phyloP scores from a whole-genome alignment of 2,113 vertebrate genomes.

The Oenanthe oenanthe region DNA sequence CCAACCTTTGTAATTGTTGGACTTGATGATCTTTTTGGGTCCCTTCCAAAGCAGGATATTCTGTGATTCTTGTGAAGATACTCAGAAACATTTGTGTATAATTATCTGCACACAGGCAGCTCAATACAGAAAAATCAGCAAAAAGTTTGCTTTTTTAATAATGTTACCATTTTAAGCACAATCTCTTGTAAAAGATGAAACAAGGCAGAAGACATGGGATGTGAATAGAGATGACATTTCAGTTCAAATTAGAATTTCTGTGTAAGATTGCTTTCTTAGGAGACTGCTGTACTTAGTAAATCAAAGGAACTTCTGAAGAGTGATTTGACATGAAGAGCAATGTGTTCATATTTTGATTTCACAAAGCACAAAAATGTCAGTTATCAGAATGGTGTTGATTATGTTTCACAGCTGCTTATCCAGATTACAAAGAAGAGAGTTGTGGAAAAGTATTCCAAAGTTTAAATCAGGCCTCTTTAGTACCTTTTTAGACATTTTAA shows the following conservation, averaged over 20 bases:
- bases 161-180: not conserved
- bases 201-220: not conserved
- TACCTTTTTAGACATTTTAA: conserved; percentile 44
- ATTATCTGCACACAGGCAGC: not conserved
- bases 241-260: not conserved
- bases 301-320: conserved; percentile 20
- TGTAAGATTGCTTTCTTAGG: not conserved
- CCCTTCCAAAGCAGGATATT: not conserved
- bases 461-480: conserved; percentile 30
- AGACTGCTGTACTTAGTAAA: conserved; percentile 13
- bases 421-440: conserved; percentile 30
- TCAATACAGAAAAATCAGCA: not conserved
- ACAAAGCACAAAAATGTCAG: conserved; percentile 11
- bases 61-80: not conserved
- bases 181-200: not conserved
- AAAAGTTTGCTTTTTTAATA: not conserved
- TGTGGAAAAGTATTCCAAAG: conserved; percentile 51
- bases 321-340: conserved; percentile 20
- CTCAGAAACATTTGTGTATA: not conserved
- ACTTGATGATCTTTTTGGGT: not conserved
- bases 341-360: conserved; percentile 40
- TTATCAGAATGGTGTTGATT: conserved; percentile 57
- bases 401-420: conserved; percentile 56
- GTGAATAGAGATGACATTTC: not conserved
- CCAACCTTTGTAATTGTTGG: fast-evolving